These are phyloP conservation scores for Catostylus mosaicus DNA, from an alignment of 30 jellyfish, hydroid and myxozoan genomes.

Conservation along the genomic window DNA sequence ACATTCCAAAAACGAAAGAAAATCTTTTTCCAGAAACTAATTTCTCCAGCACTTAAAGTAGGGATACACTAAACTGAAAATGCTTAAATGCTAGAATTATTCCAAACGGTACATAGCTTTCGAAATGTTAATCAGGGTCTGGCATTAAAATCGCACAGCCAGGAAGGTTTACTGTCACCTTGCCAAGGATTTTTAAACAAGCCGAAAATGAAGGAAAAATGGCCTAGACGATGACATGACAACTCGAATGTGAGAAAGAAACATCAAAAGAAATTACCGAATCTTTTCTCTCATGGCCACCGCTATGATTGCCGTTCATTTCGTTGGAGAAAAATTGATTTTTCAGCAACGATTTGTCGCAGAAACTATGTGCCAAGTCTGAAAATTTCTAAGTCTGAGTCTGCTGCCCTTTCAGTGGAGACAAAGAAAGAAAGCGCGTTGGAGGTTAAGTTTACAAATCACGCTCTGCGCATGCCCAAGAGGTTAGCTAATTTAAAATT, in stretches of 20 bases:
- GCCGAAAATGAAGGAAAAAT: constrained; percentile 16
- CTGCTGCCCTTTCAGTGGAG: constrained; percentile 44
- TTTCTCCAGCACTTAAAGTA: background rate
- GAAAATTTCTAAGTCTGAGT: constrained; percentile 66
- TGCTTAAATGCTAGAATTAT: background rate
- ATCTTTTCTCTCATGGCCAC: constrained; percentile 14
- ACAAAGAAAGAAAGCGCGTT: constrained; percentile 34
- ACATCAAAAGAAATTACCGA: constrained; percentile 7
- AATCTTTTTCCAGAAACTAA: background rate
- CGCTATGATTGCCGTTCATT: constrained; percentile 45
- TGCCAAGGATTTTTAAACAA: background rate
- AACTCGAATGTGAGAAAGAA: background rate
- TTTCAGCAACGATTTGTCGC: constrained; percentile 5
- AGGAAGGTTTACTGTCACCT: background rate
- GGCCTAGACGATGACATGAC: constrained; percentile 19
- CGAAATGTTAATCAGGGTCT: too few species aligned
- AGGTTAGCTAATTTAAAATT: background rate
- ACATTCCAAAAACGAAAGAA: background rate
- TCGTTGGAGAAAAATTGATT: background rate
- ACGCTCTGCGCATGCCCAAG: constrained; percentile 67
- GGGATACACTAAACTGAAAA: background rate
- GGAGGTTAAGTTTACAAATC: constrained; percentile 34
- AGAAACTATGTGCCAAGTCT: constrained; percentile 67
- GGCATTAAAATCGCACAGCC: too few species aligned
- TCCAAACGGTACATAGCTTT: background rate